These are phyloP conservation scores for Sebastes variabilis DNA, from an alignment of 2,797 vertebrate species.

Conservation along the genomic window DNA sequence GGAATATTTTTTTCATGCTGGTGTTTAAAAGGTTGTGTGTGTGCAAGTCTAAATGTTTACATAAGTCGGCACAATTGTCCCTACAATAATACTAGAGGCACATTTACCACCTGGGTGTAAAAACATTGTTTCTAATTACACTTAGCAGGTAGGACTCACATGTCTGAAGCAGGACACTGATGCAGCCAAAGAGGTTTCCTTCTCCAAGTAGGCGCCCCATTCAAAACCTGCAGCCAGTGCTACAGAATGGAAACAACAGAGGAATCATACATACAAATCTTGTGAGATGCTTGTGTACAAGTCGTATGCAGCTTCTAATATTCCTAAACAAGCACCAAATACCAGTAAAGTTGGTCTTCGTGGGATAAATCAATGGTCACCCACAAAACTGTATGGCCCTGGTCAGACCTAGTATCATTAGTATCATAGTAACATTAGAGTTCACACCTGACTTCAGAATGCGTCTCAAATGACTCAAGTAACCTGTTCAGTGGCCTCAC, in stretches of 20 bases:
- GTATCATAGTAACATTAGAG: not conserved
- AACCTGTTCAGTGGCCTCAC: constrained; percentile 70
- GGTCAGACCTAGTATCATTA: not conserved
- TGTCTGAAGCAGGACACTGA: constrained; percentile 95
- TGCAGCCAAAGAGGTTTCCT: constrained; percentile 86
- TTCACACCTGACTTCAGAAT: not conserved
- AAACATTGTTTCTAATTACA: not conserved
- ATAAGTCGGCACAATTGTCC: not conserved
- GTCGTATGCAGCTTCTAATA: not conserved
- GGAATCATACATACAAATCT: not conserved
- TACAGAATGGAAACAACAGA: constrained; percentile 24
- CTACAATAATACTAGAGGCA: not conserved
- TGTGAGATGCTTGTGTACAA: not conserved
- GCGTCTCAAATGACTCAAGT: not conserved
- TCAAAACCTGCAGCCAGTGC: constrained; percentile 85
- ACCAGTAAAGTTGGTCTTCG: not conserved
- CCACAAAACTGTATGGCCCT: not conserved
- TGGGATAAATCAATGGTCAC: not conserved
- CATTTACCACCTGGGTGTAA: not conserved
- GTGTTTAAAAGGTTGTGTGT: not conserved
- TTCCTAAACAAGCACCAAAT: not conserved
- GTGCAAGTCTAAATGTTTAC: not conserved
- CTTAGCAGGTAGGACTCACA: constrained; percentile 78
- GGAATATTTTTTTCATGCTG: not conserved
- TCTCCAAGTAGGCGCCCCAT: constrained; percentile 92